Conservation (phyloP, 2,888 invertebrate species). For the Eucera pruinosa region DNA sequence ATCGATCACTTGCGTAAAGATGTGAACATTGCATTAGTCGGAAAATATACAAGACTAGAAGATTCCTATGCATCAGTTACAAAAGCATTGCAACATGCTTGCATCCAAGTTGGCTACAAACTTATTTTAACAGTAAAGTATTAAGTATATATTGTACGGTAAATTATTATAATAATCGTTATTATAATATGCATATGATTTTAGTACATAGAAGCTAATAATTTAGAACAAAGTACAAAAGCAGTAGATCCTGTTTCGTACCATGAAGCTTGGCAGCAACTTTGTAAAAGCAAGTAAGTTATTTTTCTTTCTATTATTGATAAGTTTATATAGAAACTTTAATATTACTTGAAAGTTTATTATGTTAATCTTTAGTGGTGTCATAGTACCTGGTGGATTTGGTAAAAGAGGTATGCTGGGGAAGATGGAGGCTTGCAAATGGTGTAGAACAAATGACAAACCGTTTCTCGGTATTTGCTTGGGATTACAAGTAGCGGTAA, state of each 20-base stretch:
- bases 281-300: slow-evolving; percentile 93
- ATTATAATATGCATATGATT: slow-evolving; percentile 35
- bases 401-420: slow-evolving; percentile 98
- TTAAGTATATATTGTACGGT: slow-evolving; percentile 8
- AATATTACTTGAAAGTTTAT: neutral
- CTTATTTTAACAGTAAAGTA: slow-evolving; percentile 89
- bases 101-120: slow-evolving; percentile 93
- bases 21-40: slow-evolving; percentile 96
- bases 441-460: slow-evolving; percentile 95
- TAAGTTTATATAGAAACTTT: neutral
- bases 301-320: neutral
- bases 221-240: slow-evolving; percentile 91
- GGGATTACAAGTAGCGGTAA: slow-evolving; percentile 98
- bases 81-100: slow-evolving; percentile 97
- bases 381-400: slow-evolving; percentile 99
- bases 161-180: too few relatives aligned
- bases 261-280: slow-evolving; percentile 96
- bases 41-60: slow-evolving; percentile 97
- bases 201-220: slow-evolving; percentile 95
- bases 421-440: slow-evolving; percentile 96
- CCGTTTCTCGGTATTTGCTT: slow-evolving; percentile 98
- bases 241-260: slow-evolving; percentile 92
- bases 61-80: slow-evolving; percentile 99
- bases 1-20: slow-evolving; percentile 93
- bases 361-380: slow-evolving; percentile 88